phyloP scores from a whole-genome alignment of 1,140 invertebrate genomes.

The Macrobrachium nipponense region DNA sequence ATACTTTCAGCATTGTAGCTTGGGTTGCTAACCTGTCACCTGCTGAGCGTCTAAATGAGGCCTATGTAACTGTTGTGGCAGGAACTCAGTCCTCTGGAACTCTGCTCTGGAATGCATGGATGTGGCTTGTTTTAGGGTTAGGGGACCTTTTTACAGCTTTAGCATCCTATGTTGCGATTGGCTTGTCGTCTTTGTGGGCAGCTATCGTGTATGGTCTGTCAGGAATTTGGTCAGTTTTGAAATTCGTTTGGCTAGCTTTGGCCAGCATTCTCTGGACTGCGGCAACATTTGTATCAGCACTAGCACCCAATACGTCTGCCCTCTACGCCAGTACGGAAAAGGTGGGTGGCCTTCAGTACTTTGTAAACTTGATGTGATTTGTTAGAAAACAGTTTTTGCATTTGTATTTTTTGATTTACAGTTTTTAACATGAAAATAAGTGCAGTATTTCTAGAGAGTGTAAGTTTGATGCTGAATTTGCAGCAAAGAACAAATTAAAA shows the following conservation, averaged over 20 bases:
- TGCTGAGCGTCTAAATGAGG: constrained; percentile 9
- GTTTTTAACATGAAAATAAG: no score
- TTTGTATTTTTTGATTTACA: no score
- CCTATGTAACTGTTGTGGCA: constrained; percentile 21
- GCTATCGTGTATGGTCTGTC: not conserved
- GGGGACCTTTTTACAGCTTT: constrained; percentile 22
- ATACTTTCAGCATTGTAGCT: constrained; percentile 23
- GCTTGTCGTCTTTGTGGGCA: constrained; percentile 4
- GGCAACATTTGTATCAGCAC: constrained; percentile 28
- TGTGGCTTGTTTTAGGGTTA: constrained; percentile 44
- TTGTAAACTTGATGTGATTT: not conserved
- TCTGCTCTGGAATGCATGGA: constrained; percentile 44
- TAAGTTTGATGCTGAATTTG: no score
- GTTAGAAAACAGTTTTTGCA: not conserved
- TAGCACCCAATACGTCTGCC: constrained; percentile 32
- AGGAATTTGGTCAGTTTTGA: constrained; percentile 49
- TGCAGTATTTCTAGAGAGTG: no score
- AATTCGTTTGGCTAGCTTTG: constrained; percentile 21
- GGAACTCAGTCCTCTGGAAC: constrained; percentile 17
- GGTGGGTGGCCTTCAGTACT: constrained; percentile 25
- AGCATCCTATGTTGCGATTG: constrained; percentile 17
- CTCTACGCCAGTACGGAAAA: constrained; percentile 13
- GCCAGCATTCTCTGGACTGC: constrained; percentile 32
- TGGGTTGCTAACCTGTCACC: constrained; percentile 33
- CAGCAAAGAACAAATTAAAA: not conserved